phyloP scores from a whole-genome alignment of 2,888 invertebrate genomes.

The Rosalia funebris region DNA sequence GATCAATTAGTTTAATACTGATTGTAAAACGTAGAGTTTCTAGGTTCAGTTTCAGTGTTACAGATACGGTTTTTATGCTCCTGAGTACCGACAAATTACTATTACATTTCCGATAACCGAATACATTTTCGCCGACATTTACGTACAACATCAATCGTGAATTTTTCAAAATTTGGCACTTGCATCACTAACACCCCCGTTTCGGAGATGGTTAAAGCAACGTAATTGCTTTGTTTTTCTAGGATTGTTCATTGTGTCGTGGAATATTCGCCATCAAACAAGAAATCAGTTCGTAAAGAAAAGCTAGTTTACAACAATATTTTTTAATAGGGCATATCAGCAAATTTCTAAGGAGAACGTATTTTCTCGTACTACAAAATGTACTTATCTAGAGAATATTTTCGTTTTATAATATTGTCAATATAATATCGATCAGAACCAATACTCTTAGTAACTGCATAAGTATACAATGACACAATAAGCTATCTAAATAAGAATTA shows the following conservation, averaged over 20 bases:
- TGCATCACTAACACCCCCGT: conserved; percentile 61
- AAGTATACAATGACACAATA: too few relatives aligned
- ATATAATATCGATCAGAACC: too few relatives aligned
- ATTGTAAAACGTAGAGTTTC: conserved; percentile 12
- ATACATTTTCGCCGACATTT: conserved; percentile 30
- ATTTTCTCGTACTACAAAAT: too few relatives aligned
- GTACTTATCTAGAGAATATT: too few relatives aligned
- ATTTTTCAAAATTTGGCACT: conserved; percentile 61
- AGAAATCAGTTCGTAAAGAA: conserved; percentile 4
- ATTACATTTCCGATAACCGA: conserved; percentile 11
- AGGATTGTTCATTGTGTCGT: conserved; percentile 16
- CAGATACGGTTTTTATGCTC: conserved; percentile 15
- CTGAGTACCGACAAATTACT: conserved; percentile 27
- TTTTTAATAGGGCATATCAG: too few relatives aligned
- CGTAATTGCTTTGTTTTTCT: conserved; percentile 30
- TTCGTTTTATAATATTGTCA: too few relatives aligned
- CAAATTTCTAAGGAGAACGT: too few relatives aligned
- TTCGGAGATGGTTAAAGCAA: conserved; percentile 38
- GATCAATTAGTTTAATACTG: conserved; percentile 32
- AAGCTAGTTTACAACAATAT: conserved; percentile 3
- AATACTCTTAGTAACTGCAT: too few relatives aligned
- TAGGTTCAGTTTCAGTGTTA: neutral
- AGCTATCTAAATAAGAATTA: too few relatives aligned
- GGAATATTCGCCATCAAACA: conserved; percentile 32
- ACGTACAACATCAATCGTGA: conserved; percentile 48